Evolutionary conservation across 1,140 invertebrate species (phyloP).

Genomic region (Triops cancriformis): DNA sequence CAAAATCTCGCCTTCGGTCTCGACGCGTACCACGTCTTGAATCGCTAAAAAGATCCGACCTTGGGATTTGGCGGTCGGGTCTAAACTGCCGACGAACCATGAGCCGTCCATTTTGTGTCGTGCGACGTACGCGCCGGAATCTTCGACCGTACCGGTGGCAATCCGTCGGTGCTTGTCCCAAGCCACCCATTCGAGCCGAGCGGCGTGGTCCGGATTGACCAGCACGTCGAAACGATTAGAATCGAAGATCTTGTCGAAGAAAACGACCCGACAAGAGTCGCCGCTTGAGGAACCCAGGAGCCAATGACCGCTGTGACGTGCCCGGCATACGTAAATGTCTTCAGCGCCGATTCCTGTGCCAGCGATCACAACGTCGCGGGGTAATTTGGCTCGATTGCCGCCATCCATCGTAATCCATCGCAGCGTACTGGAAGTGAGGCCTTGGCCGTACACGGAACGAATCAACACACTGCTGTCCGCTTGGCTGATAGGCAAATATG

Average conservation of each 20-base stretch:
- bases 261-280: conserved; percentile 52
- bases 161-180: conserved; percentile 56
- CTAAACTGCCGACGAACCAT: conserved; percentile 17
- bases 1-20: conserved; percentile 54
- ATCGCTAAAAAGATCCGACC: conserved; percentile 17
- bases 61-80: conserved; percentile 18
- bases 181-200: conserved; percentile 57
- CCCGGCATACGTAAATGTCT: conserved; percentile 62
- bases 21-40: conserved; percentile 1
- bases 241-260: conserved; percentile 48
- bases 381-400: conserved; percentile 40
- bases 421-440: conserved; percentile 50
- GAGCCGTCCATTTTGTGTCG: conserved; percentile 5
- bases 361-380: conserved; percentile 46
- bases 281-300: conserved; percentile 55
- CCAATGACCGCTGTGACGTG: conserved; percentile 56
- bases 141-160: conserved; percentile 55
- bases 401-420: conserved; percentile 46
- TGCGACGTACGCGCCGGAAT: conserved; percentile 33
- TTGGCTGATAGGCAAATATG: conserved; percentile 21
- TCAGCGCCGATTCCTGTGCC: conserved; percentile 23
- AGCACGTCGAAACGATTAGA: conserved; percentile 61
- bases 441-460: conserved; percentile 39
- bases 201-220: conserved; percentile 65
- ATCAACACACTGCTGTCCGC: conserved; percentile 44